Evolutionary conservation across 1,140 invertebrate species (phyloP), one percentile per base, ranked within the genome.

Genomic region (Listronotus oregonensis): DNA sequence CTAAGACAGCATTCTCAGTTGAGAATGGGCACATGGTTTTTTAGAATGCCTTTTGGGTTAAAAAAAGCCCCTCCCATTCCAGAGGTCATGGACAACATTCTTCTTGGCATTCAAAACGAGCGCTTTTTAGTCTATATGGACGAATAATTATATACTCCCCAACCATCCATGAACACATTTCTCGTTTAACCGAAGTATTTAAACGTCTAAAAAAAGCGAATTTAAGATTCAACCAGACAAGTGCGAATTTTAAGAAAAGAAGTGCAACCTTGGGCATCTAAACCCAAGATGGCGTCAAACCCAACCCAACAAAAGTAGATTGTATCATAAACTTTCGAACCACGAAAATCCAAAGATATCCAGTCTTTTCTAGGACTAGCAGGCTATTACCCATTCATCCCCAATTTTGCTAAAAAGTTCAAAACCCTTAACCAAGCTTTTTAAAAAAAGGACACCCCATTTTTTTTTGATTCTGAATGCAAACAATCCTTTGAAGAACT

Each of bases 221-320:
- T 11, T 54, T 70, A 70, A 70, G 56, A 49, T 67, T 9, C 73
- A 80, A 59, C 72, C 75, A 0, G 27, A 56, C 14, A 68, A 70
- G 31, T 67, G 49, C 12, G 70, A 78, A 57, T 78, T 79, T 65
- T 82, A 27, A 66, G 69, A 64, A 73, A 76, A 52, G 77, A 82
- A 77, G 74, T 81, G 8, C 80, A 82, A 59, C 63, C 73, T 27
- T 61, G 74, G 9, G 64, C 66, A 12, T 0, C 42, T 9, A 32
- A 71, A 18, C 17, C 51, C 72, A 17, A 66, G 66, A 64, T n/a
- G n/a, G n/a, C n/a, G n/a, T n/a, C n/a, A n/a, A n/a, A n/a, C 70
- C 70, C 17, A 68, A 68, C 43, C 70, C 70, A 6, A 55, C 66
- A 12, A 75, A 75, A 67, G 69, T 72, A 10, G 5, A 58, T 15